A percentile compares a stretch with the other conserved stretches of the same genome.
phyloP scores from a whole-genome alignment of 2,888 invertebrate genomes.

The Gymnocheta viridis region DNA sequence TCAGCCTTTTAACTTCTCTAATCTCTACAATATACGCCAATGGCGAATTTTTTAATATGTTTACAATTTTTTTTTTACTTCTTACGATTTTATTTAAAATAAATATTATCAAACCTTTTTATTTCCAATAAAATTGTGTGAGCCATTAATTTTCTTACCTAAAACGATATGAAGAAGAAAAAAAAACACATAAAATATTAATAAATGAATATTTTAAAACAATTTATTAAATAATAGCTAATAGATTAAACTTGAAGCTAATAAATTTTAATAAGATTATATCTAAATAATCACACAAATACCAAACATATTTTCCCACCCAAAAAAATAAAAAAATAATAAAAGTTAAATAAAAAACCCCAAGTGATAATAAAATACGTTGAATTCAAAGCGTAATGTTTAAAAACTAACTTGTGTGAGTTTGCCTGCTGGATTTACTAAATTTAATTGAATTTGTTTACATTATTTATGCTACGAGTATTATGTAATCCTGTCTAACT shows the following conservation, averaged over 20 bases:
- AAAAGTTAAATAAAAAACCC: too few relatives aligned
- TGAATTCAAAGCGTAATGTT: neutral
- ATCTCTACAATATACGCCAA: too few relatives aligned
- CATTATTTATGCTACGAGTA: constrained; percentile 56
- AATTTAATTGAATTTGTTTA: constrained; percentile 57
- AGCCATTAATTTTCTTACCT: constrained; percentile 40
- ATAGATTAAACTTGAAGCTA: constrained; percentile 12
- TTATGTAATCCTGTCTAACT: constrained; percentile 56
- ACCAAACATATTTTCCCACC: constrained; percentile 22
- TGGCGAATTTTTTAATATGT: neutral
- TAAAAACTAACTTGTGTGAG: neutral
- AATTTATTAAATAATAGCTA: constrained; percentile 37
- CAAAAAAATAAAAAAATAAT: too few relatives aligned
- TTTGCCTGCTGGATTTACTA: neutral
- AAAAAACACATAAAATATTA: constrained; percentile 11
- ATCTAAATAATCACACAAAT: constrained; percentile 28
- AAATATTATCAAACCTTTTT: constrained; percentile 23
- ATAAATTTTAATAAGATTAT: constrained; percentile 33
- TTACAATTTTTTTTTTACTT: neutral
- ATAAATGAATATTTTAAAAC: constrained; percentile 36
- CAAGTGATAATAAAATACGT: constrained; percentile 11
- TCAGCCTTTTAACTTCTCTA: too few relatives aligned
- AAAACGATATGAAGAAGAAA: constrained; percentile 45
- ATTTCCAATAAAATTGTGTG: neutral
- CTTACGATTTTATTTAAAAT: neutral